Evolutionary conservation across 1,140 invertebrate genomes (phyloP).

Genomic region (Fopius arisanus): DNA sequence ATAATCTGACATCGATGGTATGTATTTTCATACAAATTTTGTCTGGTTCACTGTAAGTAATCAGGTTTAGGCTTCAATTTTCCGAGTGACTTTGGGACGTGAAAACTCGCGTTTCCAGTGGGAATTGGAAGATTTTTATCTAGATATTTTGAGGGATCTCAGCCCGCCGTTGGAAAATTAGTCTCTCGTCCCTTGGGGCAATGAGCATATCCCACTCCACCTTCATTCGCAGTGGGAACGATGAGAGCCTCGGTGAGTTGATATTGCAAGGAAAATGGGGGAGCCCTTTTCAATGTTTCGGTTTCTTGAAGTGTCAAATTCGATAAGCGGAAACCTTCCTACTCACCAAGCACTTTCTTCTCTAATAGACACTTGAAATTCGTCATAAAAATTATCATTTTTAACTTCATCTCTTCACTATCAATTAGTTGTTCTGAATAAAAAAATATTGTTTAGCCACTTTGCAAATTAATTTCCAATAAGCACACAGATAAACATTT

Average conservation of each 20-base stretch:
- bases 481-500: no score
- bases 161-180: constrained; percentile 56
- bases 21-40: no score
- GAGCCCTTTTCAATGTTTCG: constrained; percentile 64
- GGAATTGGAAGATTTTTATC: constrained; percentile 29
- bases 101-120: constrained; percentile 14
- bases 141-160: constrained; percentile 21
- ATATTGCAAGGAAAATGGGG: constrained; percentile 44
- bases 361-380: neutral
- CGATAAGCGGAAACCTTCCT: constrained; percentile 48
- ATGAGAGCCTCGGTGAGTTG: constrained; percentile 33
- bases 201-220: constrained; percentile 40
- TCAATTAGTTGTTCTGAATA: no score
- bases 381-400: neutral
- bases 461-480: no score
- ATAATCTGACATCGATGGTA: no score
- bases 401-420: neutral
- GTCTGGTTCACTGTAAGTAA: no score
- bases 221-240: constrained; percentile 24
- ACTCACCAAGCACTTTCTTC: neutral
- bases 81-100: neutral
- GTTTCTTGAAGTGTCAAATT: constrained; percentile 65
- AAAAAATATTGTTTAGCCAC: no score
- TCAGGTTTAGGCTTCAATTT: no score
- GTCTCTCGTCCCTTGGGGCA: constrained; percentile 56